A percentile compares a stretch with the other conserved stretches of the same genome.
Conservation (phyloP, 2,797 vertebrate species). For the Phyllotis vaccarum region DNA sequence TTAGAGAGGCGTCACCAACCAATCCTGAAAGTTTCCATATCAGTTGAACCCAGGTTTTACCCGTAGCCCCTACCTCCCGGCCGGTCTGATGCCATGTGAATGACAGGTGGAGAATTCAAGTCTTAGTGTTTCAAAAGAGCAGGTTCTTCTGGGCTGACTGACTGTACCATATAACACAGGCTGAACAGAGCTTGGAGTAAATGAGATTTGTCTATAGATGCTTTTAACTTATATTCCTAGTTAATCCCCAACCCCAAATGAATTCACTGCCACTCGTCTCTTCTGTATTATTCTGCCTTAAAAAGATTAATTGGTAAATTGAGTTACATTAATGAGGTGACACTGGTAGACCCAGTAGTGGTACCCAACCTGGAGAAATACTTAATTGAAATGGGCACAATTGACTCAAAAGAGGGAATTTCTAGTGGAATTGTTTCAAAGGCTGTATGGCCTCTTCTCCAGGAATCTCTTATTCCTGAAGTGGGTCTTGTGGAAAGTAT, state of each 20-base stretch:
- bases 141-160: neutral
- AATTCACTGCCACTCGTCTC: neutral
- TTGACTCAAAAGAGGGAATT: conserved; percentile 13
- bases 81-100: neutral
- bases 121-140: too few relatives aligned
- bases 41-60: neutral
- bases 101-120: neutral
- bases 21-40: neutral
- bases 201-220: neutral
- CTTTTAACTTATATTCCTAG: neutral
- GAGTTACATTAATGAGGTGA: neutral
- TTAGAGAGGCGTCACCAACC: neutral
- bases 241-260: neutral
- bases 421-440: conserved; percentile 11
- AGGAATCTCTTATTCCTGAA: neutral
- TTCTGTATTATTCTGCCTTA: neutral
- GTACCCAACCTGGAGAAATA: neutral
- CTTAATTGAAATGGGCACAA: neutral
- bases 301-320: neutral
- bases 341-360: neutral
- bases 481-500: neutral
- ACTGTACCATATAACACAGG: fast-evolving
- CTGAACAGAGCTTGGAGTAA: neutral
- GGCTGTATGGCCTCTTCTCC: neutral
- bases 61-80: neutral